phyloP scores from a whole-genome alignment of 2,888 invertebrate genomes.

The Psylliodes chrysocephalus region DNA sequence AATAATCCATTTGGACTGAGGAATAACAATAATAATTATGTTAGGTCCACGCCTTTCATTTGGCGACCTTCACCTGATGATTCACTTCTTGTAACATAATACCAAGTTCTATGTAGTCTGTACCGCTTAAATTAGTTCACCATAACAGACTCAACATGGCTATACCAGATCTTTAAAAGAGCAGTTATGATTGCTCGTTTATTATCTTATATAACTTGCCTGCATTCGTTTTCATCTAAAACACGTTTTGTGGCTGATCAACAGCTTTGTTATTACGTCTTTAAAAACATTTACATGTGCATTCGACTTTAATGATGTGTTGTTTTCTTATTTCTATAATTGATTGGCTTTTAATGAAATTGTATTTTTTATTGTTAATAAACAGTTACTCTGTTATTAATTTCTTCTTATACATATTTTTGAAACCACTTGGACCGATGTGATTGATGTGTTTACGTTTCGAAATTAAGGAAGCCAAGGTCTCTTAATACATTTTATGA shows the following conservation, averaged over 20 bases:
- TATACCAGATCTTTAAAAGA: background rate
- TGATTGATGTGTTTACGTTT: too few relatives aligned
- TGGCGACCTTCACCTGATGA: constrained; percentile 47
- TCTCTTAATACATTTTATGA: too few relatives aligned
- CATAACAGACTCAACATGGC: background rate
- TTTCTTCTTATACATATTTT: too few relatives aligned
- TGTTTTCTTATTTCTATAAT: too few relatives aligned
- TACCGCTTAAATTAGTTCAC: constrained; percentile 4
- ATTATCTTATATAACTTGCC: background rate
- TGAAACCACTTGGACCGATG: too few relatives aligned
- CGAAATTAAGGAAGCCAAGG: too few relatives aligned
- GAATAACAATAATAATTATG: constrained; percentile 37
- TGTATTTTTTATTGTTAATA: too few relatives aligned
- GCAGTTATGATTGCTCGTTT: background rate
- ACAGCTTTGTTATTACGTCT: background rate
- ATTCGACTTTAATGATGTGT: too few relatives aligned
- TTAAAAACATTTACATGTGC: background rate
- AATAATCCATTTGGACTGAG: constrained; percentile 22
- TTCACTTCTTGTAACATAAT: constrained; percentile 35
- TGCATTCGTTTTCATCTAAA: background rate
- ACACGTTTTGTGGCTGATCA: background rate
- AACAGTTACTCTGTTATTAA: too few relatives aligned
- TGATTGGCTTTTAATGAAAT: too few relatives aligned
- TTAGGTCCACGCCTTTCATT: constrained; percentile 47
- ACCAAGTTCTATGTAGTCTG: background rate